phyloP scores from a whole-genome alignment of 2,888 invertebrate species.

The Tupiocoris notatus region DNA sequence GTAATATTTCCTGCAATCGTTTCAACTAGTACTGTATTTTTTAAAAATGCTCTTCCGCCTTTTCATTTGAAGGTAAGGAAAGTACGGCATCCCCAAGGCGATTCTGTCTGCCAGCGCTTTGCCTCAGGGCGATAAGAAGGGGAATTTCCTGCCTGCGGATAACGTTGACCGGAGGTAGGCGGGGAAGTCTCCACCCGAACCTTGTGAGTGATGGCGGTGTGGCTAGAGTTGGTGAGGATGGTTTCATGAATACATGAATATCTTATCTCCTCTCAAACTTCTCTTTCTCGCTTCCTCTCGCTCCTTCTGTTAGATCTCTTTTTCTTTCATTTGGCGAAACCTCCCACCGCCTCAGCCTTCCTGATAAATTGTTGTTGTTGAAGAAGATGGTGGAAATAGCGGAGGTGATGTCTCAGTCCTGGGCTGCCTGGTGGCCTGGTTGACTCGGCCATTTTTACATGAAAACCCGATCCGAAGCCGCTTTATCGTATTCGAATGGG shows the following conservation, averaged over 20 bases:
- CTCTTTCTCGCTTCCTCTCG: background rate
- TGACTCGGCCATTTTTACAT: background rate
- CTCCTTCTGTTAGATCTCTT: background rate
- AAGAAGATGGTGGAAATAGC: background rate
- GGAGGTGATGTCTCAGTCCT: conserved; percentile 24
- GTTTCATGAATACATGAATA: conserved; percentile 39
- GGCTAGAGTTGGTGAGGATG: conserved; percentile 6
- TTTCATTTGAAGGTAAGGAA: background rate
- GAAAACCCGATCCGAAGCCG: background rate
- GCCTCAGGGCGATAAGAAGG: background rate
- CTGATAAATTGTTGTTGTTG: conserved; percentile 23
- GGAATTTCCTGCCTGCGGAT: background rate
- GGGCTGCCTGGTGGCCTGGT: conserved; percentile 13
- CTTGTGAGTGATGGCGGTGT: background rate
- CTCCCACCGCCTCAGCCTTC: background rate
- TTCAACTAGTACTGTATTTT: too few species aligned
- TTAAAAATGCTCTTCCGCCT: too few species aligned
- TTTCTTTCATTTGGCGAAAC: conserved; percentile 5
- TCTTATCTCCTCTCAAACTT: conserved; percentile 21
- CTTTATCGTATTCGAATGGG: background rate
- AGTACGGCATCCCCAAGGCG: background rate
- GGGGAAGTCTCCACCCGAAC: conserved; percentile 4
- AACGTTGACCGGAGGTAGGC: conserved; percentile 10
- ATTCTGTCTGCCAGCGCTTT: background rate
- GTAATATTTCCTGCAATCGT: too few species aligned